A percentile compares a stretch with the other conserved stretches of the same genome.
Conservation (phyloP, 2,113 vertebrate species). For the Coturnix japonica region DNA sequence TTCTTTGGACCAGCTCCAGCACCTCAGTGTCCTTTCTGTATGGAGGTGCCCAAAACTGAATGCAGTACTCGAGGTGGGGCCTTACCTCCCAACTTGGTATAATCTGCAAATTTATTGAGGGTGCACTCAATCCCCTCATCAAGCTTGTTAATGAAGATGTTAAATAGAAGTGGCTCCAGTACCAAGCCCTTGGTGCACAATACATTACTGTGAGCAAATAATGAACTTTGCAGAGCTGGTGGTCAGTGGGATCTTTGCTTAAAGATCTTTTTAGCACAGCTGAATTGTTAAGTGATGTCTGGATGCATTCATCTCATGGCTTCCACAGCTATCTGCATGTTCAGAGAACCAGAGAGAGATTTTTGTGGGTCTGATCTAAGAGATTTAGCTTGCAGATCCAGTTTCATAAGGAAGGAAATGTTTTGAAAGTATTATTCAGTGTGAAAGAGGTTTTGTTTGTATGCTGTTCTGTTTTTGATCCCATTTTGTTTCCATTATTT, state of each 20-base stretch:
- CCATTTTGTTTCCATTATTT: background rate
- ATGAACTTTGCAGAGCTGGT: background rate
- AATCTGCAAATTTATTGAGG: too few species aligned
- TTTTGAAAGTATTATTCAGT: background rate
- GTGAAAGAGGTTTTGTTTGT: background rate
- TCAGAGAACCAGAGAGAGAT: background rate
- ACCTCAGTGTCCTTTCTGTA: too few species aligned
- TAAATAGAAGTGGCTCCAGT: too few species aligned
- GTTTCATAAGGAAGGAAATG: background rate
- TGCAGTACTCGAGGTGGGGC: too few species aligned
- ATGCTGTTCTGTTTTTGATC: background rate
- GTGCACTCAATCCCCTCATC: too few species aligned
- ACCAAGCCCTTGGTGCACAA: fast-evolving
- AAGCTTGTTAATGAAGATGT: too few species aligned
- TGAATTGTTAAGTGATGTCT: background rate
- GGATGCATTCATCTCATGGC: background rate
- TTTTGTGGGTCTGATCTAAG: background rate
- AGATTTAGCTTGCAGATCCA: background rate
- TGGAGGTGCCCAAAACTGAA: too few species aligned
- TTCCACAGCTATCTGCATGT: background rate
- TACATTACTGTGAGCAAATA: background rate
- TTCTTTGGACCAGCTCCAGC: too few species aligned
- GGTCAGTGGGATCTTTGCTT: background rate
- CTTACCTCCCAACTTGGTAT: too few species aligned
- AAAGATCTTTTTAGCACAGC: background rate